These are phyloP conservation scores for Acyrthosiphon pisum DNA, from an alignment of 1,140 invertebrate species.

Conservation along the genomic window DNA sequence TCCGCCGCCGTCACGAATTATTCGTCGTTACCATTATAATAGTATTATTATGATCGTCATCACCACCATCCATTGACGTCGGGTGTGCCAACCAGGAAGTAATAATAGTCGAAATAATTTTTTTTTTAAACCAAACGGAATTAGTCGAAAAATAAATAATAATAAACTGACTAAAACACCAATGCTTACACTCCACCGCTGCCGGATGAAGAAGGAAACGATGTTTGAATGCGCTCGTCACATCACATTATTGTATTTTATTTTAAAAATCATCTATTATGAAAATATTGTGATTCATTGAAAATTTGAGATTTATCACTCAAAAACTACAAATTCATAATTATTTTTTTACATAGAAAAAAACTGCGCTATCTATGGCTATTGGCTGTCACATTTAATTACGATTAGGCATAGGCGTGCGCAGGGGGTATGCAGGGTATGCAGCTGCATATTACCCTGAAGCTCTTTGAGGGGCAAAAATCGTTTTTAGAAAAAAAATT, in stretches of 20 bases:
- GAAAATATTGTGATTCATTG: not conserved
- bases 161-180: not conserved
- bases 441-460: no score
- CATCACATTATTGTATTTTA: not conserved
- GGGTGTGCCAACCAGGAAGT: not conserved
- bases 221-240: not conserved
- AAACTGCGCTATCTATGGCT: no score
- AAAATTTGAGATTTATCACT: not conserved
- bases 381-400: no score
- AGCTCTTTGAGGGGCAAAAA: no score
- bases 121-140: not conserved
- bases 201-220: not conserved
- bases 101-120: not conserved
- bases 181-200: not conserved
- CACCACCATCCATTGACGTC: not conserved
- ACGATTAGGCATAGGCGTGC: no score
- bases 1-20: not conserved
- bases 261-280: not conserved
- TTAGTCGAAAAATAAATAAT: not conserved
- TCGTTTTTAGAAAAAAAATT: no score
- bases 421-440: no score
- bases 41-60: not conserved
- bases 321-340: not conserved
- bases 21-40: not conserved
- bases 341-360: not conserved